Conservation (phyloP, 1,140 invertebrate genomes). For the Brachionus calyciflorus region DNA sequence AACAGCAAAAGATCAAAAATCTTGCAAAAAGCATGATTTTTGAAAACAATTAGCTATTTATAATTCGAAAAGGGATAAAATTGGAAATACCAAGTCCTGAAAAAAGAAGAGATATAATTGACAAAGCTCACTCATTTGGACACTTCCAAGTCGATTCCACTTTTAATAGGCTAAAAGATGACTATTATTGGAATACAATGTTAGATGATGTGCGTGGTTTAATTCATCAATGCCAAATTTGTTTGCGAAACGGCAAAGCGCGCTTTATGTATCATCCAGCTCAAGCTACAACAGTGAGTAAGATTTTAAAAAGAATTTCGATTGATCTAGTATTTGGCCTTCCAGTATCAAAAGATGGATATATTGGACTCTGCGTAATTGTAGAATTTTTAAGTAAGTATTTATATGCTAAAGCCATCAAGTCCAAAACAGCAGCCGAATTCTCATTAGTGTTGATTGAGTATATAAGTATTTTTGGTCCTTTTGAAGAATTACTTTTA, state of each 20-base stretch:
- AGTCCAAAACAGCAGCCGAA: not conserved
- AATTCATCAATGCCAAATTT: not conserved
- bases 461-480: not conserved
- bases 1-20: too few relatives aligned
- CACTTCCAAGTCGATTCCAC: too few relatives aligned
- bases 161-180: not conserved
- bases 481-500: not conserved
- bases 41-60: too few relatives aligned
- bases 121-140: too few relatives aligned
- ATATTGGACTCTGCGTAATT: slow-evolving; percentile 1
- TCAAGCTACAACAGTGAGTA: not conserved
- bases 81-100: too few relatives aligned
- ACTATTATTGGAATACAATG: not conserved
- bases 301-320: not conserved
- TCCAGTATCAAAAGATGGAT: not conserved
- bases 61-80: too few relatives aligned
- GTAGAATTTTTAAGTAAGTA: not conserved
- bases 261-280: not conserved
- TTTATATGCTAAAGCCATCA: not conserved
- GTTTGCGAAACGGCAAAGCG: not conserved
- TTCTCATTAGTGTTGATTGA: not conserved
- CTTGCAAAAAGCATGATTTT: too few relatives aligned
- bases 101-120: too few relatives aligned
- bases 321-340: slow-evolving; percentile 7
- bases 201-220: not conserved